Evolutionary conservation across 2,113 vertebrate genomes (phyloP), one percentile per base, ranked within the genome.

Genomic region (Pica pica): DNA sequence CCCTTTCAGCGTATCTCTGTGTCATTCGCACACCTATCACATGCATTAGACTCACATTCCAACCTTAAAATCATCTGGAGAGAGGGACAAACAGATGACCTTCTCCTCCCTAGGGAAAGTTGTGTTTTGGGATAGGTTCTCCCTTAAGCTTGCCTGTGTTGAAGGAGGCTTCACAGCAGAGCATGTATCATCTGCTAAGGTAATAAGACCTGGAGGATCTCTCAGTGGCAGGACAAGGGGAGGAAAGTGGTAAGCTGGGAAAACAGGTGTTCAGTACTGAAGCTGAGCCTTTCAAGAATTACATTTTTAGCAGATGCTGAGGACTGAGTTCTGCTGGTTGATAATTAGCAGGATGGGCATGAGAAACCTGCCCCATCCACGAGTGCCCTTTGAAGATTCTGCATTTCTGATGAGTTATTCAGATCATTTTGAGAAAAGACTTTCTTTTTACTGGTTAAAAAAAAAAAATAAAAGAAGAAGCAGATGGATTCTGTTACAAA

Each of bases 401-500:
- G 74, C 71, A n/a, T 87, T 95, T 94, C 35, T 86, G 24, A 91
- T 91, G 35, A 93, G 64, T 73, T 86, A 83, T 50, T 94, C 68
- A 59, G 64, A 89, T 86, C 1, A 67, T 81, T 94, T 90, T 84
- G 64, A 74, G 27, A 47, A 12, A 82, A 42, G 23, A 47, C 5
- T 56, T 83, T 65, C 20, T 76, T 75, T 79, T 28, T 19, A 39
- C 5, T 24, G 8, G 3, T 37, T 23, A 1, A 30, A 46, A 60
- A 74, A 64, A 60, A 39, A 68, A 71, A 52, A 50, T 50, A 37
- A 10, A 21, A 46, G 11, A 41, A 11, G 4, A 10, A 86, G 12
- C 89, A 97, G 76, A 95, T 95, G 89, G 78, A 55, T 96, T 85
- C 28, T 91, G 31, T 74, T 80, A 37, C 1, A 81, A 81, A 92